Evolutionary conservation across 1,140 invertebrate genomes (phyloP).

Genomic region (Acromyrmex echinatior): DNA sequence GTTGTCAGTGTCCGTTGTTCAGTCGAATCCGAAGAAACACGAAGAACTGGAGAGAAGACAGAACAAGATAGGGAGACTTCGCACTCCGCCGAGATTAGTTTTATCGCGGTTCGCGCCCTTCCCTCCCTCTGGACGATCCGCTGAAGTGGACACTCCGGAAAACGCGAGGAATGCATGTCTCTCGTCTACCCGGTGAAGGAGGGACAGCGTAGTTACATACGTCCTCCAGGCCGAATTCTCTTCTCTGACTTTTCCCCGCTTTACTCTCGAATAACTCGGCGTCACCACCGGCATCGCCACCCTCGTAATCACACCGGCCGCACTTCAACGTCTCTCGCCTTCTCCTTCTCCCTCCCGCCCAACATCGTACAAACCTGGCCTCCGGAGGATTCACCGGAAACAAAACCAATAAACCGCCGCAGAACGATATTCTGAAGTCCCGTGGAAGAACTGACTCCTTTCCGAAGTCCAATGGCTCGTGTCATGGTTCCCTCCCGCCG

Average conservation of each 20-base stretch:
- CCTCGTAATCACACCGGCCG: constrained; percentile 71
- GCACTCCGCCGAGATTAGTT: constrained; percentile 71
- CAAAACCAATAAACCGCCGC: constrained; percentile 83
- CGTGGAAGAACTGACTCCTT: constrained; percentile 73
- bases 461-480: constrained; percentile 73
- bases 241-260: constrained; percentile 57
- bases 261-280: constrained; percentile 78
- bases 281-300: constrained; percentile 74
- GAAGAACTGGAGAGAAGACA: constrained; percentile 39
- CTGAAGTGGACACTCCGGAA: constrained; percentile 76
- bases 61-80: constrained; percentile 39
- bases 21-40: constrained; percentile 34
- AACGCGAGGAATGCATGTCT: constrained; percentile 79
- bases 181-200: constrained; percentile 61
- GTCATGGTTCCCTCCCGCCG: constrained; percentile 64
- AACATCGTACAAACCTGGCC: background rate
- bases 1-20: constrained; percentile 42
- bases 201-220: constrained; percentile 67
- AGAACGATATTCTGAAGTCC: constrained; percentile 73
- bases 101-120: constrained; percentile 70
- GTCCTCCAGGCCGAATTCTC: constrained; percentile 74
- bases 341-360: background rate
- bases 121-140: constrained; percentile 52
- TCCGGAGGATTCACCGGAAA: constrained; percentile 59
- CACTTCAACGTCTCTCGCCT: constrained; percentile 53